Conservation (phyloP, 2,888 invertebrate genomes). For the Drosophila acutilabella region DNA sequence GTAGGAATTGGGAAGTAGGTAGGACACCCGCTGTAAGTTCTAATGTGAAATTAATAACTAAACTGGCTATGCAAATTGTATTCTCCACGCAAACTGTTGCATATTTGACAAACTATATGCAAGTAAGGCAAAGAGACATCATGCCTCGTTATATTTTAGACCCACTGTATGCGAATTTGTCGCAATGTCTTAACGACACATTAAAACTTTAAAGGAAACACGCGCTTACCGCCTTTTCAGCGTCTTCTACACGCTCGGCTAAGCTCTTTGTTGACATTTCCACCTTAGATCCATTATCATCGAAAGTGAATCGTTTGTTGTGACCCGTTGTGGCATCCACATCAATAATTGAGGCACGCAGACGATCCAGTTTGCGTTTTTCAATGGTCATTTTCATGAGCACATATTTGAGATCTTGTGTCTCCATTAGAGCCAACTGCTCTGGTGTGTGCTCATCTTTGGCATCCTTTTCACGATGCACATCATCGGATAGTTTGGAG, state of each 20-base stretch:
- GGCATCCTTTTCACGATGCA: constrained; percentile 90
- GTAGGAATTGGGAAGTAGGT: too few species aligned
- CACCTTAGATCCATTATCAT: constrained; percentile 87
- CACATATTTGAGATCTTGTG: constrained; percentile 96
- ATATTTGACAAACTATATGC: too few species aligned
- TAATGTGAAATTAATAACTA: too few species aligned
- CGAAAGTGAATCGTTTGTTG: constrained; percentile 93
- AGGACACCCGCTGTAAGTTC: too few species aligned
- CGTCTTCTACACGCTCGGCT: constrained; percentile 88
- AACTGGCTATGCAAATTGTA: too few species aligned
- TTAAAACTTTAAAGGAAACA: too few species aligned
- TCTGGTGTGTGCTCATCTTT: constrained; percentile 91
- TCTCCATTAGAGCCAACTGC: constrained; percentile 94
- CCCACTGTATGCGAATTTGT: too few species aligned
- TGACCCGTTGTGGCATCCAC: constrained; percentile 89
- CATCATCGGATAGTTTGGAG: constrained; percentile 89
- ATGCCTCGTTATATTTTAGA: too few species aligned
- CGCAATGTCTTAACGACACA: too few species aligned
- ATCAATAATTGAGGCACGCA: constrained; percentile 93
- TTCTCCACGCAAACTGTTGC: too few species aligned
- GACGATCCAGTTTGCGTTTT: constrained; percentile 88
- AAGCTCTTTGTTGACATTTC: constrained; percentile 77
- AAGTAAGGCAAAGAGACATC: too few species aligned
- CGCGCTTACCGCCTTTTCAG: constrained; percentile 72
- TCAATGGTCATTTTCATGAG: constrained; percentile 94